Conservation (phyloP, 2,888 invertebrate species). For the Anthophora plumipes region DNA sequence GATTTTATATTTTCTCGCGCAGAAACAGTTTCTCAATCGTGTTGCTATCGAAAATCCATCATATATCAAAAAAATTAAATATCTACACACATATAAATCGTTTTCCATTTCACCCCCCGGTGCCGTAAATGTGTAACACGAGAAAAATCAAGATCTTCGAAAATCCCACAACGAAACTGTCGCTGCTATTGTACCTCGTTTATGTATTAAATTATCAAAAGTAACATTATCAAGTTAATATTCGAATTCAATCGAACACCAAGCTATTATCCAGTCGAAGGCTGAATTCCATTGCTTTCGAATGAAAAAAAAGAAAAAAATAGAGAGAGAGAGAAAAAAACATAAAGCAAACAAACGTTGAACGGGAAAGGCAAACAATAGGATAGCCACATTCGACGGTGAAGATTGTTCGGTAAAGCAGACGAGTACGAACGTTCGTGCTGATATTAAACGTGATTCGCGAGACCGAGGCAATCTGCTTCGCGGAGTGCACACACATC, state of each 20-base stretch:
- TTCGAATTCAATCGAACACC: neutral
- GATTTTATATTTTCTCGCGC: neutral
- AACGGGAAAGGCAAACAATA: conserved; percentile 17
- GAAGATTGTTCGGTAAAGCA: conserved; percentile 16
- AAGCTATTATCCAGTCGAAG: neutral
- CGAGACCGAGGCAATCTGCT: conserved; percentile 42
- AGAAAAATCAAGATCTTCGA: neutral
- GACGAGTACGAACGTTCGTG: neutral
- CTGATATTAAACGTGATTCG: conserved; percentile 34
- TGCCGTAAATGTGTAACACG: neutral
- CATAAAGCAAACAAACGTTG: neutral
- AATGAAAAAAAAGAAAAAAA: no score
- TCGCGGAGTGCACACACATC: conserved; percentile 37
- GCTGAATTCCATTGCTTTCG: neutral
- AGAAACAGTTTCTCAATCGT: neutral
- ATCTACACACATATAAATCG: neutral
- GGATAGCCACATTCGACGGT: neutral
- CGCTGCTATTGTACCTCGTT: no score
- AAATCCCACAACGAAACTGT: no score
- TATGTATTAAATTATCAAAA: neutral
- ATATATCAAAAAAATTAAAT: neutral
- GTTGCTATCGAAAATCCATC: neutral
- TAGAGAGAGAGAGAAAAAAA: no score
- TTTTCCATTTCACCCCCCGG: neutral
- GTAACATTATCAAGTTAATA: no score